Evolutionary conservation across 1,140 invertebrate species (phyloP).

Genomic region (Drosophila ambigua): DNA sequence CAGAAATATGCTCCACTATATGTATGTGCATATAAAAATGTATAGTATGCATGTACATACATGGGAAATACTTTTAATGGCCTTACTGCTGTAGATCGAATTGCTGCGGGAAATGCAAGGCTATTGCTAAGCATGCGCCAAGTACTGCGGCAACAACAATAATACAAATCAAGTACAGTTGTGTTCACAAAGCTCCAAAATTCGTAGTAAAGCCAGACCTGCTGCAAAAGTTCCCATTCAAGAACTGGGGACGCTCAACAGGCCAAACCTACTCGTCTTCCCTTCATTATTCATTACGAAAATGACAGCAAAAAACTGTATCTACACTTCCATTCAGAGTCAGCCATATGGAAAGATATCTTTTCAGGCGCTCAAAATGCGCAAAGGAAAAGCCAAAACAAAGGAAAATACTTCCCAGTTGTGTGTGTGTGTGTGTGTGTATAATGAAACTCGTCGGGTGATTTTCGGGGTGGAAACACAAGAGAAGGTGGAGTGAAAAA

Average conservation of each 20-base stretch:
- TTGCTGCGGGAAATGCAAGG: too few relatives aligned
- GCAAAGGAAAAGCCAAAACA: slow-evolving; percentile 53
- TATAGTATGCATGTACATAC: too few relatives aligned
- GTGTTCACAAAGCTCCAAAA: not conserved
- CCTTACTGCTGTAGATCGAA: too few relatives aligned
- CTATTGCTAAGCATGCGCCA: too few relatives aligned
- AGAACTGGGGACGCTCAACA: slow-evolving; percentile 1
- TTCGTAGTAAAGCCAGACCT: slow-evolving; percentile 3
- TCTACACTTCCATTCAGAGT: slow-evolving; percentile 67
- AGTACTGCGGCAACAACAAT: too few relatives aligned
- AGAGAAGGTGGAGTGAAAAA: too few relatives aligned
- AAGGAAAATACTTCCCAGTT: slow-evolving; percentile 47
- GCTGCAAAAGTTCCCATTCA: slow-evolving; percentile 3
- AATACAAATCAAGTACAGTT: slow-evolving; percentile 23
- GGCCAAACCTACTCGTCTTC: slow-evolving; percentile 17
- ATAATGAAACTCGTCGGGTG: too few relatives aligned
- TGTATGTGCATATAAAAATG: too few relatives aligned
- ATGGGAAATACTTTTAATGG: too few relatives aligned
- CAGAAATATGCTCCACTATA: too few relatives aligned
- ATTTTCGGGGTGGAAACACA: too few relatives aligned
- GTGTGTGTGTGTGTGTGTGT: slow-evolving; percentile 10
- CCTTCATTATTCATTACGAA: slow-evolving; percentile 68
- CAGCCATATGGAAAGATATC: slow-evolving; percentile 81
- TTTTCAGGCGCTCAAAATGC: slow-evolving; percentile 64
- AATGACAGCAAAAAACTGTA: slow-evolving; percentile 59